Conservation (phyloP, 2,797 vertebrate genomes). For the Periparus ater region DNA sequence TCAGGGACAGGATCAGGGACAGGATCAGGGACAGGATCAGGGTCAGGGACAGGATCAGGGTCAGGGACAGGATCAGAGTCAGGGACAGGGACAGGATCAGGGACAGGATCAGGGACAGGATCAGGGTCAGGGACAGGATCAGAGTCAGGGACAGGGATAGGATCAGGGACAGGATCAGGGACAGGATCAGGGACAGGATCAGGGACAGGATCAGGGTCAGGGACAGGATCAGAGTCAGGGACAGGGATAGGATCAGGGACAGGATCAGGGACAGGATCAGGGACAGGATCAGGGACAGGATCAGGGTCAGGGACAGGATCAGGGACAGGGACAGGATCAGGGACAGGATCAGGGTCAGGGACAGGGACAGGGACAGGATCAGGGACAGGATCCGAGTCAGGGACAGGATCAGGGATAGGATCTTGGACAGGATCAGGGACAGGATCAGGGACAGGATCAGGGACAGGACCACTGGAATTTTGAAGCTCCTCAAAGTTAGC, state of each 20-base stretch:
- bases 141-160: rapidly evolving
- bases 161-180: rapidly evolving
- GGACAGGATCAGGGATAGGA: too few species aligned
- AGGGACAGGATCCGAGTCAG: rapidly evolving
- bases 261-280: rapidly evolving
- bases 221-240: rapidly evolving
- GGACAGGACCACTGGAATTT: too few species aligned
- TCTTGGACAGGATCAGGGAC: background rate
- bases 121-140: rapidly evolving
- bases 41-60: background rate
- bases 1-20: background rate
- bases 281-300: rapidly evolving
- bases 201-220: rapidly evolving
- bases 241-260: rapidly evolving
- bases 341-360: background rate
- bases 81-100: rapidly evolving
- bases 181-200: rapidly evolving
- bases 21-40: background rate
- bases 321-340: too few species aligned
- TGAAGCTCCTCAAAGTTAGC: too few species aligned
- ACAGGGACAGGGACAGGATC: rapidly evolving
- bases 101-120: rapidly evolving
- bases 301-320: rapidly evolving
- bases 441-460: background rate
- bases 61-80: rapidly evolving